Base-by-base conservation (phyloP, 2,113 vertebrate species). In the Oxygymnocypris stewartii region DNA sequence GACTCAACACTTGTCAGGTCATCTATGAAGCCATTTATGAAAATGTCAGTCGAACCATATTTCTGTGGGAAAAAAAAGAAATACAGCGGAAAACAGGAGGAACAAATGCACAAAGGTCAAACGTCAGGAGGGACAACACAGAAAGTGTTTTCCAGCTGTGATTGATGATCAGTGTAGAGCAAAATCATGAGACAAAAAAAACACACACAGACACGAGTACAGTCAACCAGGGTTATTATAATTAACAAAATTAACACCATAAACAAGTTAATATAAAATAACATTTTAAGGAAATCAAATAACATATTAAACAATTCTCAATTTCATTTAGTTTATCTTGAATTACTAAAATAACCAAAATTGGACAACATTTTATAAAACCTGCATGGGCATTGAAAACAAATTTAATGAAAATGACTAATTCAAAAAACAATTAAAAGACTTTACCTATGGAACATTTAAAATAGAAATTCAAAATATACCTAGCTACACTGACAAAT, bases 91-190 rank as follows among this genome's bases (percentile, higher is more conserved):
- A 86, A 74, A 51, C 47, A 79, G 61, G 67, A 31, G 8, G 47
- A 75, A 80, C 74, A 78, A 57, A 80, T 71, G 28, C 16, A 40
- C 51, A 88, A 84, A 84, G 81, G 81, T 86, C 85, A 88, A 86
- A 84, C 13, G 76, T 78, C 85, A 42, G 40, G 54, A 86, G 87
- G 84, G 84, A 88, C 87, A 86, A 44, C 44, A 8, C 25, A 65
- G 79, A 81, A 42, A 16, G 16, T 3, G 40, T 67, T 86, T 84
- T 61, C 69, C 42, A 44, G 75, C 35, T 67, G 73, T 75, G 85
- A 86, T 86, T 80, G 85, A 86, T 84, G 81, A 80, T 44, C 42
- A 20, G 23, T 40, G 40, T 44, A 31, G 49, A 25, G 63, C 57
- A 20, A 35, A 11, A 54, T 8, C 14, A 31, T 20, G 75, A 78